A percentile compares a stretch with the other conserved stretches of the same genome.
These are phyloP conservation scores for Peromyscus nudipes DNA, from an alignment of 2,797 vertebrate species.

Conservation along the genomic window DNA sequence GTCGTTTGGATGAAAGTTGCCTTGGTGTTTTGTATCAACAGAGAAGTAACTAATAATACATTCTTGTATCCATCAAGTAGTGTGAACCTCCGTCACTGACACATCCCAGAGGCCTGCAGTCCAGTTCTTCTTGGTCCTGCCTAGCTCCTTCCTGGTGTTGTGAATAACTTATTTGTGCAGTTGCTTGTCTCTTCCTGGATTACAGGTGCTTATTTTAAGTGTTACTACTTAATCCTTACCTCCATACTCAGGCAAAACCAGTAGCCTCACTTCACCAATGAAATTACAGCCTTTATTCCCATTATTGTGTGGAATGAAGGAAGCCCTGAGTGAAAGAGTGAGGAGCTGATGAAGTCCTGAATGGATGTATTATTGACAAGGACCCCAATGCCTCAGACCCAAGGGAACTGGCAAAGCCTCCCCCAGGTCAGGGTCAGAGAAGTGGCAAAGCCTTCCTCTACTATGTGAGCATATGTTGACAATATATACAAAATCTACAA, in stretches of 20 bases:
- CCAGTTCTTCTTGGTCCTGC: conserved; percentile 3
- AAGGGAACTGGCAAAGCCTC: neutral
- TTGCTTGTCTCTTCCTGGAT: neutral
- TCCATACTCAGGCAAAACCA: neutral
- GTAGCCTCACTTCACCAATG: neutral
- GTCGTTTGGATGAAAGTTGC: neutral
- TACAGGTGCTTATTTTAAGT: neutral
- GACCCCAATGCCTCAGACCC: neutral
- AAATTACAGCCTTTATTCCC: neutral
- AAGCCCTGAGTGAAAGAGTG: neutral
- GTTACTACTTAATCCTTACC: neutral
- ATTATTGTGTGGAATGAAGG: neutral
- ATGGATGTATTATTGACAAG: neutral
- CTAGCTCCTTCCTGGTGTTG: neutral
- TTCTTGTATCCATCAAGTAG: neutral
- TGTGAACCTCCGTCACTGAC: neutral
- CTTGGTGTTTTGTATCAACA: neutral
- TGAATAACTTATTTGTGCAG: neutral
- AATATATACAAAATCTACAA: neutral
- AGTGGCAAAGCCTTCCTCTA: neutral
- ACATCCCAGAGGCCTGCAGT: neutral
- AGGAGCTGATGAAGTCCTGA: neutral
- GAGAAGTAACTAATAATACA: neutral
- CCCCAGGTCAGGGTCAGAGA: neutral
- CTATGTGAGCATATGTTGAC: neutral